phyloP scores from a whole-genome alignment of 2,797 vertebrate species.

The Pachyuromys duprasi region DNA sequence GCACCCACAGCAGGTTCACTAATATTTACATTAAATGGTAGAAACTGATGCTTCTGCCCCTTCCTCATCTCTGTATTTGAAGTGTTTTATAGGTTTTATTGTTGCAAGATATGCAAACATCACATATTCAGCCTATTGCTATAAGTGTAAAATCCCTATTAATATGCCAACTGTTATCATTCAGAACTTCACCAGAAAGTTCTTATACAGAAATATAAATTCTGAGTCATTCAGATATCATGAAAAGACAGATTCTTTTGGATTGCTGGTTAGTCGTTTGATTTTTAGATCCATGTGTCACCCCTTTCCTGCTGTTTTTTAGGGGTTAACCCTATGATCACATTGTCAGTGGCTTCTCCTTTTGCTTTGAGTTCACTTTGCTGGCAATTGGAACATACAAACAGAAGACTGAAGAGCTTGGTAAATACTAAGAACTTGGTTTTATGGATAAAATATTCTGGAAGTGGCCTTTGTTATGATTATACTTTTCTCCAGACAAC shows the following conservation, averaged over 20 bases:
- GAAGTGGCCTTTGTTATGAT: not conserved
- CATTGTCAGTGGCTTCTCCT: not conserved
- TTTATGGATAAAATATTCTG: not conserved
- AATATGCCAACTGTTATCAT: not conserved
- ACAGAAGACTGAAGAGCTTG: not conserved
- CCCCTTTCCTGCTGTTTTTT: not conserved
- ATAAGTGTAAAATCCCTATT: not conserved
- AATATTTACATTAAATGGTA: not conserved
- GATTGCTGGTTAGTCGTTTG: not conserved
- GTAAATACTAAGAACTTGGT: not conserved
- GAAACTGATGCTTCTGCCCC: conserved; percentile 5
- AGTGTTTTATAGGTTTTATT: not conserved
- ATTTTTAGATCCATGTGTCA: not conserved
- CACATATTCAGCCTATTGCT: not conserved
- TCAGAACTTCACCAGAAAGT: not conserved
- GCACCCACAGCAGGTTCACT: not conserved
- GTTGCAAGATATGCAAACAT: not conserved
- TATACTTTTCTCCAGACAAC: not conserved
- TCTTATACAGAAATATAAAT: not conserved
- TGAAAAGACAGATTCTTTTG: not conserved
- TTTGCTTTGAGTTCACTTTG: not conserved
- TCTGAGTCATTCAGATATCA: not conserved
- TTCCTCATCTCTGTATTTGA: conserved; percentile 1
- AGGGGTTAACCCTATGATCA: not conserved
- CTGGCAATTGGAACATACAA: not conserved